These are phyloP conservation scores for Sceloporus undulatus DNA, from an alignment of 2,113 vertebrate species.

Conservation along the genomic window DNA sequence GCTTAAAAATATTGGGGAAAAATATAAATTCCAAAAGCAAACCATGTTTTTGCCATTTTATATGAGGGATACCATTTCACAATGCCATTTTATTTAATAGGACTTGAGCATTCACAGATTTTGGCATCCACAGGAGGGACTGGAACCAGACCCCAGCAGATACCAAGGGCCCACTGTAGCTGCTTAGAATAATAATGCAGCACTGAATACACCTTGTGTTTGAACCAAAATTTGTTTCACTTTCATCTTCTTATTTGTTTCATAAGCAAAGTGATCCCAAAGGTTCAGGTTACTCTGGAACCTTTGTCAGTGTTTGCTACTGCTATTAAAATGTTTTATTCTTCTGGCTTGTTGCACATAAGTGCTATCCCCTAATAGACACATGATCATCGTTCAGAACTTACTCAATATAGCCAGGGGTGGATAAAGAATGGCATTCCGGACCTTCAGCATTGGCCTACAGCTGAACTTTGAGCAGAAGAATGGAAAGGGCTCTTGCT, in stretches of 20 bases:
- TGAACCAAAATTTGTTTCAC: constrained; percentile 21
- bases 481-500: accelerated
- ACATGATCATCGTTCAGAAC: neutral
- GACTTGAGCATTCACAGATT: too few relatives aligned
- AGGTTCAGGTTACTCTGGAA: constrained; percentile 46
- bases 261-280: constrained; percentile 38
- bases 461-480: constrained; percentile 6
- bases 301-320: constrained; percentile 47
- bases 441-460: neutral
- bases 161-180: neutral
- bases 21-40: too few relatives aligned
- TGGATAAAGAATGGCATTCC: constrained; percentile 29
- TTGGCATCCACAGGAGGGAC: too few relatives aligned
- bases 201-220: neutral
- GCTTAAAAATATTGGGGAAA: too few relatives aligned
- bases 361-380: accelerated
- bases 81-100: too few relatives aligned
- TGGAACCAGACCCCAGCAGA: too few relatives aligned
- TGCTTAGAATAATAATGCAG: constrained; percentile 35
- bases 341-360: neutral
- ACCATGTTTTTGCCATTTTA: too few relatives aligned
- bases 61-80: too few relatives aligned
- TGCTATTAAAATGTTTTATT: constrained; percentile 18
- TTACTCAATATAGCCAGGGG: neutral
- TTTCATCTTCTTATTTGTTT: constrained; percentile 44